phyloP scores from a whole-genome alignment of 2,888 invertebrate species.

The Platerodrilus igneus region DNA sequence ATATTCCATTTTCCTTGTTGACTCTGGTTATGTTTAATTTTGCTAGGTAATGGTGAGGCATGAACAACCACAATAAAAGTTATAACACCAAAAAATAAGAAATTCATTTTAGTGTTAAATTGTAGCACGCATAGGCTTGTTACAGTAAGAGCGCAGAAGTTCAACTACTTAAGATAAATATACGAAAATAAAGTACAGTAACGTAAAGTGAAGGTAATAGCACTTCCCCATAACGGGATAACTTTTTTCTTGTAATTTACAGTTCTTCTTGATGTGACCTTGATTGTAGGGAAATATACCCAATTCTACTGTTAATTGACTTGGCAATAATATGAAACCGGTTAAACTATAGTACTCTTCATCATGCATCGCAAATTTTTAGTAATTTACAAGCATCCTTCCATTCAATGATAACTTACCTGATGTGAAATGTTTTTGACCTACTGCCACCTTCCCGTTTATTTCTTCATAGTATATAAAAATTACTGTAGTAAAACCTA shows the following conservation, averaged over 20 bases:
- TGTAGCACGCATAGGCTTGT: constrained; percentile 10
- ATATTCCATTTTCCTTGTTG: constrained; percentile 73
- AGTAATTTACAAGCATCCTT: no score
- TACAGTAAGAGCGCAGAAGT: constrained; percentile 15
- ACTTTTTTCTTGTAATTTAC: constrained; percentile 15
- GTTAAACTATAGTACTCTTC: no score
- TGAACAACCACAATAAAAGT: constrained; percentile 5
- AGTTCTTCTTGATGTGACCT: constrained; percentile 10
- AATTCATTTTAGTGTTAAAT: no score
- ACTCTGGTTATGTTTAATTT: constrained; percentile 58
- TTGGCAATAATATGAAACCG: no score
- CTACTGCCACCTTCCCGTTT: no score
- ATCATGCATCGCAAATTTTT: no score
- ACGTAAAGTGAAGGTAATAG: constrained; percentile 24
- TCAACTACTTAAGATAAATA: constrained; percentile 13
- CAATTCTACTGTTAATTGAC: no score
- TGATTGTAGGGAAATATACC: no score
- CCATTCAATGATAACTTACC: no score
- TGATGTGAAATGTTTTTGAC: no score
- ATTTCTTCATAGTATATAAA: no score
- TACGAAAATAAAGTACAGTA: constrained; percentile 19
- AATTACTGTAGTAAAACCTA: no score
- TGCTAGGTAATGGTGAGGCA: constrained; percentile 12
- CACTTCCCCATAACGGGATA: constrained; percentile 22
- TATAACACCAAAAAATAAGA: constrained; percentile 8